Percentiles rank a stretch among this genome's conserved stretches.
phyloP scores from a whole-genome alignment of 2,797 vertebrate genomes.

The Psittacula echo region DNA sequence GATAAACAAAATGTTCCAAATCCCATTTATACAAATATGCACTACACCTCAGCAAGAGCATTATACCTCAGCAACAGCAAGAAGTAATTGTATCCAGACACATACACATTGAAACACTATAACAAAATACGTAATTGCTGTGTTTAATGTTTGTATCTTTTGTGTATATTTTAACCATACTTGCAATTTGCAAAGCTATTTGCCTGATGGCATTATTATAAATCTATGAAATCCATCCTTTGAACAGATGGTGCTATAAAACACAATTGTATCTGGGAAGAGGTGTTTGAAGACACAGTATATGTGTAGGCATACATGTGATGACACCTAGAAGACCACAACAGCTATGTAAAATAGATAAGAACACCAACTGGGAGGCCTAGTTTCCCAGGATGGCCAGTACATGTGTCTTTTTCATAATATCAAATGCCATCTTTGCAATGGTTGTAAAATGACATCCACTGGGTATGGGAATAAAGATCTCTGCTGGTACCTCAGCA shows the following conservation, averaged over 20 bases:
- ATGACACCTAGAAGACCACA: slow-evolving; percentile 64
- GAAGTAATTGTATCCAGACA: slow-evolving; percentile 57
- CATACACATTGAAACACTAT: not conserved
- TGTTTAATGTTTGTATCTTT: slow-evolving; percentile 51
- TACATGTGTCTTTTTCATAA: not conserved
- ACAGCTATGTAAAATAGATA: slow-evolving; percentile 56
- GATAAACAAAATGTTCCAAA: slow-evolving; percentile 59
- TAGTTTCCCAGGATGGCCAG: not conserved
- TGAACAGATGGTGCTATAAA: slow-evolving; percentile 73
- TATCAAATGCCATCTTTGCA: slow-evolving; percentile 41
- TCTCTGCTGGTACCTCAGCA: slow-evolving; percentile 10
- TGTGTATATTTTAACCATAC: slow-evolving; percentile 64
- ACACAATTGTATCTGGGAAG: slow-evolving; percentile 40
- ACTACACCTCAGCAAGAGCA: slow-evolving; percentile 2
- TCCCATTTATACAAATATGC: slow-evolving; percentile 44
- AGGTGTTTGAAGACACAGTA: slow-evolving; percentile 53
- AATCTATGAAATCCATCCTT: slow-evolving; percentile 73
- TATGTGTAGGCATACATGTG: slow-evolving; percentile 47
- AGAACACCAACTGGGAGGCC: not conserved
- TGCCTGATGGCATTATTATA: slow-evolving; percentile 70
- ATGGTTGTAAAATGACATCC: slow-evolving; percentile 22
- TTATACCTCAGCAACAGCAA: slow-evolving; percentile 47
- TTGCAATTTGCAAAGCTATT: slow-evolving; percentile 67
- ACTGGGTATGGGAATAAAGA: not conserved
- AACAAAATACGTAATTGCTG: slow-evolving; percentile 1